Base-by-base conservation (phyloP, 2,113 vertebrate genomes). In the Ammodytes dubius region DNA sequence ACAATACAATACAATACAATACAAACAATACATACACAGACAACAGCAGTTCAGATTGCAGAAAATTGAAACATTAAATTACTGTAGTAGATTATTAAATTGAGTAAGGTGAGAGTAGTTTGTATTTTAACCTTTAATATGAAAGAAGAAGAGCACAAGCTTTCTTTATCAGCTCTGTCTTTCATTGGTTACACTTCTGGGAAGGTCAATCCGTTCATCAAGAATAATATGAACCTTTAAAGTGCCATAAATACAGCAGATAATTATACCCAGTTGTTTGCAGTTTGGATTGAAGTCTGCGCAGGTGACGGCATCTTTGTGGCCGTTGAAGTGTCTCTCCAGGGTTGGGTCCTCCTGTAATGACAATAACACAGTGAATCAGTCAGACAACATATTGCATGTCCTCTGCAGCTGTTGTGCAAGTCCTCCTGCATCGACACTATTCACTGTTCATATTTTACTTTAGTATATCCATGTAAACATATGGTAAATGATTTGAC, bases 251-350 rank as follows among this genome's bases (percentile, higher is more conserved):
- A 42, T 0, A 14, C 19, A 15, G 43, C 0, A 68, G 3, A n/a
- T 27, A 39, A 14, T 81, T 93, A 96, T 93, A 96, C 95, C 95
- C 39, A 96, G 85, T 37, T 96, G 94, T 75, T 94, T 95, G 74
- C 84, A 13, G 64, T 92, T 95, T 27, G 95, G 93, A 74, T 59
- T 95, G 85, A 96, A 96, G 89, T 96, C 93, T 57, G 90, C 78
- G 79, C 94, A 95, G 4, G 93, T 95, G 42, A 96, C 91, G 2
- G 87, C 89, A 77, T 91, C 94, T 82, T 90, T 95, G 37, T 96
- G 95, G 0, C 95, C 95, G 79, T 89, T 95, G 71, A 96, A 95
- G 74, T 94, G 86, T 64, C 94, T 89, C 65, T 93, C 92, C 13
- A 96, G 83, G 13, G 82, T 83, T 2, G 95, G 95, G 63, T 96